Percentiles rank a stretch among this genome's conserved stretches.
Evolutionary conservation across 2,113 vertebrate genomes (phyloP).

Genomic region (Ailuropoda melanoleuca): DNA sequence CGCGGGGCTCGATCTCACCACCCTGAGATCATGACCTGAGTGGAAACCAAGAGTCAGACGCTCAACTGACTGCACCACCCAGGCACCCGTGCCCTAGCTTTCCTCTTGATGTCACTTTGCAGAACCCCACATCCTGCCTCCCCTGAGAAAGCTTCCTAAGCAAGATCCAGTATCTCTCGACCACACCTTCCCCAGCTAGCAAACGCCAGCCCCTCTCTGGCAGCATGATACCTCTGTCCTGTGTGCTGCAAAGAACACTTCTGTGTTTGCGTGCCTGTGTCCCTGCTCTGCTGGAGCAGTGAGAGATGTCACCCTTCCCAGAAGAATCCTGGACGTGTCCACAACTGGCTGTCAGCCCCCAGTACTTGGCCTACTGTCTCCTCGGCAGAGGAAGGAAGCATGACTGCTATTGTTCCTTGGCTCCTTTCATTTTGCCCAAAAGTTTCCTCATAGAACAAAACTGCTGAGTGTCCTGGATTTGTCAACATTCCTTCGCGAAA

Average conservation of each 20-base stretch:
- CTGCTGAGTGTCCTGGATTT: neutral
- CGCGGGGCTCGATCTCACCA: neutral
- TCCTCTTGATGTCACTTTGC: neutral
- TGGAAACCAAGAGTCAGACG: neutral
- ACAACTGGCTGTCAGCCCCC: neutral
- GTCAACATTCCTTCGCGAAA: slow-evolving; percentile 33
- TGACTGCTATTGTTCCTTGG: neutral
- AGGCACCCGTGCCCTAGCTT: neutral
- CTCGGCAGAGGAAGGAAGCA: neutral
- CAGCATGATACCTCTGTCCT: neutral
- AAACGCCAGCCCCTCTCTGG: neutral
- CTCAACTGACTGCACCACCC: neutral
- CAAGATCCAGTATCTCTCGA: neutral
- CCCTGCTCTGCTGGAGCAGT: neutral
- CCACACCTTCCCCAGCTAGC: neutral
- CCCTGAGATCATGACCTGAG: neutral
- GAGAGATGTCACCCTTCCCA: neutral
- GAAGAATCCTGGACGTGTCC: neutral
- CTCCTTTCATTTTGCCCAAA: neutral
- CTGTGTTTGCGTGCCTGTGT: fast-evolving
- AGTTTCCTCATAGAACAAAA: neutral
- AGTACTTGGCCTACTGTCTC: neutral
- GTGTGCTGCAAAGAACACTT: neutral
- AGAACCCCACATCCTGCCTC: neutral
- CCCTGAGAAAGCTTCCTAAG: neutral